A percentile compares a stretch with the other conserved stretches of the same genome.
Conservation (phyloP, 2,797 vertebrate genomes). For the Hippocampus kuda region DNA sequence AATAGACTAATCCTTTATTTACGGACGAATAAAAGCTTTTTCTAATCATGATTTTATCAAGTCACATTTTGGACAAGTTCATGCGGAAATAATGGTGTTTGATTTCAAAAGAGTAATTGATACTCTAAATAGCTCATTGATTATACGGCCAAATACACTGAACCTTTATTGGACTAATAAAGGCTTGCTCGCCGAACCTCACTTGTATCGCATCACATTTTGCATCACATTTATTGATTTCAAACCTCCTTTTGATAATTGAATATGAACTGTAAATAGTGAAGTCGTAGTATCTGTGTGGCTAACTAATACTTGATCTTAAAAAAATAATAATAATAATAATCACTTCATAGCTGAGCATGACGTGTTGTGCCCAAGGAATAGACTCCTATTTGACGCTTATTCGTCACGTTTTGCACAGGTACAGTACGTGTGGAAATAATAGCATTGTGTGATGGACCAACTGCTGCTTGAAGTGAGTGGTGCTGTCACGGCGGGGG, state of each 20-base stretch:
- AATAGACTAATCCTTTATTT: not conserved
- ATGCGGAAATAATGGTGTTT: not conserved
- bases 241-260: too few species aligned
- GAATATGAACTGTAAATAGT: too few species aligned
- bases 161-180: too few species aligned
- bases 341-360: not conserved
- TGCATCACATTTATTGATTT: too few species aligned
- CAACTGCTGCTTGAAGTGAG: constrained; percentile 45
- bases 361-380: not conserved
- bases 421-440: not conserved
- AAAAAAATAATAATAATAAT: not conserved
- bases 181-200: too few species aligned
- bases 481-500: constrained; percentile 55
- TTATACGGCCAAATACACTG: too few species aligned
- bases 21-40: not conserved
- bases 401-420: not conserved
- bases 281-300: too few species aligned
- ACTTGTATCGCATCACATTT: too few species aligned
- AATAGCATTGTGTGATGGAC: constrained; percentile 48
- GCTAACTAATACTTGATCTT: not conserved
- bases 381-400: not conserved
- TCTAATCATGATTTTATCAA: not conserved
- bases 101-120: not conserved
- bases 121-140: too few species aligned
- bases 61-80: not conserved